A percentile compares a stretch with the other conserved stretches of the same genome.
Conservation (phyloP, 2,888 invertebrate species). For the Drosophila niveifrons region DNA sequence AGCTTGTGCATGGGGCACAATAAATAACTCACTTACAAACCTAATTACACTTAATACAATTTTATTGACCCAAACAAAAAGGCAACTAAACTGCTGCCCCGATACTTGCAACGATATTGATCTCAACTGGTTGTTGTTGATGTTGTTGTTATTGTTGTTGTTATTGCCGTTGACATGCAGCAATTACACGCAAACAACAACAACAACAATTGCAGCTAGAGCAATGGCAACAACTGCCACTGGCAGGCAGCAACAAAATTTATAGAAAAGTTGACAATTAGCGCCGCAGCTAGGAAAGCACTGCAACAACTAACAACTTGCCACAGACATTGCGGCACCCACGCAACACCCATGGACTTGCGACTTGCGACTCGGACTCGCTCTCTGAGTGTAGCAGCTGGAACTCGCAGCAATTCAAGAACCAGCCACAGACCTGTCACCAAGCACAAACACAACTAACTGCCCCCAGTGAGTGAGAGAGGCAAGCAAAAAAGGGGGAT, state of each 20-base stretch:
- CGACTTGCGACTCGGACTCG: not conserved
- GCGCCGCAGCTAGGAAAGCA: conserved; percentile 39
- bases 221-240: conserved; percentile 53
- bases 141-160: conserved; percentile 14
- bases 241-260: conserved; percentile 46
- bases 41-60: conserved; percentile 76
- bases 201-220: conserved; percentile 40
- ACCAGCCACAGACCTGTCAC: conserved; percentile 33
- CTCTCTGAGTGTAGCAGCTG: conserved; percentile 20
- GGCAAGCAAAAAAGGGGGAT: not conserved
- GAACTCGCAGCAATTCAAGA: conserved; percentile 8
- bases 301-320: conserved; percentile 28
- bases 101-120: conserved; percentile 56
- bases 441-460: conserved; percentile 11
- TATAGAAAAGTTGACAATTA: conserved; percentile 72
- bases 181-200: conserved; percentile 58
- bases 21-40: conserved; percentile 74
- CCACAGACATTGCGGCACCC: conserved; percentile 47
- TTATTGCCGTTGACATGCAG: conserved; percentile 55
- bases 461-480: not conserved
- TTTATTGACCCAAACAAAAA: conserved; percentile 63
- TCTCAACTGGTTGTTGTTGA: conserved; percentile 33
- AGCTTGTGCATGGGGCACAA: conserved; percentile 34
- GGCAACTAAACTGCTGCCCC: conserved; percentile 45
- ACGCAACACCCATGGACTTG: conserved; percentile 39